Evolutionary conservation across 2,113 vertebrate species (phyloP), one percentile per base, ranked within the genome.

Genomic region (Xiphophorus maculatus): DNA sequence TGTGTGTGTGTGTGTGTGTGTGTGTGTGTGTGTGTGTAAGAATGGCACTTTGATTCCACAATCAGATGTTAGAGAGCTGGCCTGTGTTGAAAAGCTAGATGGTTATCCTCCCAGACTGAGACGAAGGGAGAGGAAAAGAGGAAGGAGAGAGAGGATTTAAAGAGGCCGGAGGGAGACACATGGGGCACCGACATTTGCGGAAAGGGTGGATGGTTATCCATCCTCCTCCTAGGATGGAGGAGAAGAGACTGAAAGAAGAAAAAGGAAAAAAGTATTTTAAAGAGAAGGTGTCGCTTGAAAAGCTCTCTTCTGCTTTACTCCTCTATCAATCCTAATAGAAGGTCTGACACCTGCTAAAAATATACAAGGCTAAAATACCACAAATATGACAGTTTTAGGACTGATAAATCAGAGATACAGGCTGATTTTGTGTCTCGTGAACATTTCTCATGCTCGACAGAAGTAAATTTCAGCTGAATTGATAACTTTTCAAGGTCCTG

Each of bases 31-130:
- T 44, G 42, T 17, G 17, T 48, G 44, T 17, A 15, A 3, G 44
- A 87, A 89, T 89, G 89, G 86, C 76, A 85, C 71, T 69, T 75
- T 71, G 58, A 77, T 61, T 70, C 76, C 88, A 73, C 80, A 89
- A 91, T 89, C 63, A 82, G 81, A 89, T 90, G 90, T 92, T 89
- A 91, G 79, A 90, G 81, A 81, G 77, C 74, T 75, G 80, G 88
- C 62, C 75, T 75, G 81, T 82, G 87, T 84, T 90, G 87, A 93
- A 89, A 88, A 86, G 80, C 84, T 85, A 83, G 87, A 93, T 89
- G 88, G 86, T 88, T 92, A 91, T 92, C 89, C 74, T 82, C 48
- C 64, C 63, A 9, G 66, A 75, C 73, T 8, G 69, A 88, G 81
- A 84, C 82, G 80, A 84, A 89, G 85, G 79, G 71, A 73, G 69